Conservation (phyloP, 2,113 vertebrate genomes). For the Plotosus lineatus region DNA sequence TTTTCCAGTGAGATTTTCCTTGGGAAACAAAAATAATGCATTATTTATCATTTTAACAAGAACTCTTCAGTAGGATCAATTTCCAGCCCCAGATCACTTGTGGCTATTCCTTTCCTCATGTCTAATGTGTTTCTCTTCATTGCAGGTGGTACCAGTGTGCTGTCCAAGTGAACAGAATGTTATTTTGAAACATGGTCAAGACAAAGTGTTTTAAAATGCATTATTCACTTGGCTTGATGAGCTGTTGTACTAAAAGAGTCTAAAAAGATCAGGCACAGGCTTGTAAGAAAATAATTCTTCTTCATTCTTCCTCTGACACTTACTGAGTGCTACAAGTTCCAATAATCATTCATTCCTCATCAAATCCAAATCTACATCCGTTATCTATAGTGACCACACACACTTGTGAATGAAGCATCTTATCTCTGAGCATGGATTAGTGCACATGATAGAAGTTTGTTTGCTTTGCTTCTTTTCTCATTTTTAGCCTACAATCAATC, state of each 20-base stretch:
- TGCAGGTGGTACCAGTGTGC: background rate
- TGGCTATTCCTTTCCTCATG: constrained; percentile 1
- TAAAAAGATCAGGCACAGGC: constrained; percentile 1
- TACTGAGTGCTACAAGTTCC: background rate
- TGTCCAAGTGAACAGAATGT: background rate
- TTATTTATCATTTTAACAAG: background rate
- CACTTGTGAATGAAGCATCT: constrained; percentile 13
- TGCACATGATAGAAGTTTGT: background rate
- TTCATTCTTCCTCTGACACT: background rate
- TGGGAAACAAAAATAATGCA: background rate
- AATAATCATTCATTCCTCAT: constrained; percentile 4
- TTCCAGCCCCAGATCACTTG: background rate
- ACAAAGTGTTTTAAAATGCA: background rate
- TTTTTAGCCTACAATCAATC: background rate
- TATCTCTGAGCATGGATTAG: background rate
- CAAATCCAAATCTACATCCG: background rate
- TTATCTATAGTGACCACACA: background rate
- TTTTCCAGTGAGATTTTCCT: no score
- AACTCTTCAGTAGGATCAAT: background rate
- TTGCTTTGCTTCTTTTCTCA: constrained; percentile 31
- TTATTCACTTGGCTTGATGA: constrained; percentile 18
- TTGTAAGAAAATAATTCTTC: constrained; percentile 2
- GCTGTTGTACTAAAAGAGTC: constrained; percentile 10
- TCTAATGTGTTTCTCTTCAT: background rate
- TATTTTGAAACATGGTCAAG: background rate